Conservation (phyloP, 2,113 vertebrate genomes). For the Nestor notabilis region DNA sequence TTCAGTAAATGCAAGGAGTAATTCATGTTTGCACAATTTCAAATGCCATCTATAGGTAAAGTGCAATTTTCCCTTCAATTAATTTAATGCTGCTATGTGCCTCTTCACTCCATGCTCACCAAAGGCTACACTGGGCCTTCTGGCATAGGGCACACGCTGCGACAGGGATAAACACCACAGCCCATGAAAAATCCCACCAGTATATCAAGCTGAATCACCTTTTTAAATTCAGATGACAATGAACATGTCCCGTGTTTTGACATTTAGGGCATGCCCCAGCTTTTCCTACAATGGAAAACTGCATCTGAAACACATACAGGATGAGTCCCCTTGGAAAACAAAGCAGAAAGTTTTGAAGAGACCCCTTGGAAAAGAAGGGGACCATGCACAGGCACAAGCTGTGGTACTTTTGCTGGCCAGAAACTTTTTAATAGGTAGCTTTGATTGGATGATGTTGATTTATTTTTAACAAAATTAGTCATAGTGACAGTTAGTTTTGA, state of each 20-base stretch:
- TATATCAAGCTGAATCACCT: neutral
- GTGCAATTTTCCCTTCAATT: neutral
- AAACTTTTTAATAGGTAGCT: neutral
- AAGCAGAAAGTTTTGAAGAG: neutral
- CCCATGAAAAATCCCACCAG: neutral
- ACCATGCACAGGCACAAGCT: neutral
- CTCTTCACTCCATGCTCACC: neutral
- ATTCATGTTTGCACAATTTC: neutral
- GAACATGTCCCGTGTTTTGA: neutral
- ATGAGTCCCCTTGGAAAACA: neutral
- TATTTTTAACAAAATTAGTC: neutral
- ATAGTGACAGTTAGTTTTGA: neutral
- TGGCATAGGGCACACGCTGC: neutral
- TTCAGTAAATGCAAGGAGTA: neutral
- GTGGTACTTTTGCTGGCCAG: neutral
- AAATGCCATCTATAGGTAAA: neutral
- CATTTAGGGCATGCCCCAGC: neutral
- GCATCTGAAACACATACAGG: neutral
- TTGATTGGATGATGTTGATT: neutral
- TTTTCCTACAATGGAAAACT: neutral
- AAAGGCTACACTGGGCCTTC: neutral
- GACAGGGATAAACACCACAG: fast-evolving
- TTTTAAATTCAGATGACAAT: neutral
- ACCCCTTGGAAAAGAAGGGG: neutral
- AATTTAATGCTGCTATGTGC: neutral